phyloP scores from a whole-genome alignment of 1,140 invertebrate genomes.

The Musca vetustissima region DNA sequence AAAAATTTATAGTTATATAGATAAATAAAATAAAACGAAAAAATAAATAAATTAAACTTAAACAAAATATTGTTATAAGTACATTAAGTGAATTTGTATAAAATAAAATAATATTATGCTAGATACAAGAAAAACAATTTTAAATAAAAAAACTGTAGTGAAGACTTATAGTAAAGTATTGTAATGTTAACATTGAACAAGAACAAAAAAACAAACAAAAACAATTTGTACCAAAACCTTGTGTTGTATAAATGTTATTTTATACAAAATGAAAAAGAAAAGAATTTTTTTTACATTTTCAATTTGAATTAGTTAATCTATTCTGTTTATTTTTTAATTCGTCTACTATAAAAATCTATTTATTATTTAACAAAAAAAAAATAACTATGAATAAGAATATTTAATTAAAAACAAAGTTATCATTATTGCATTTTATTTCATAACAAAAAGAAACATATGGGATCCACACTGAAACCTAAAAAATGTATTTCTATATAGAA shows the following conservation, averaged over 20 bases:
- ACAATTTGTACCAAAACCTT: too few species aligned
- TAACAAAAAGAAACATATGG: too few species aligned
- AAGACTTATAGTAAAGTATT: slow-evolving; percentile 22
- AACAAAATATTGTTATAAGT: slow-evolving; percentile 17
- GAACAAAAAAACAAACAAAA: too few species aligned
- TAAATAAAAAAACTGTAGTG: slow-evolving; percentile 19
- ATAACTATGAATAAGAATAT: too few species aligned
- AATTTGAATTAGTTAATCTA: not conserved
- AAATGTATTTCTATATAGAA: too few species aligned
- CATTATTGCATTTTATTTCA: too few species aligned
- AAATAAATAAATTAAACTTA: slow-evolving; percentile 1
- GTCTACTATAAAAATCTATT: too few species aligned
- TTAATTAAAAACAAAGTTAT: too few species aligned
- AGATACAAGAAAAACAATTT: not conserved
- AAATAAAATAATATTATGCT: slow-evolving; percentile 5
- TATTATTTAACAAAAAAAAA: too few species aligned
- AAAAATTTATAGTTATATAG: slow-evolving; percentile 6
- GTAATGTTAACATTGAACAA: not conserved
- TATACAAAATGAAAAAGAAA: not conserved
- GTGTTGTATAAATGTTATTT: too few species aligned
- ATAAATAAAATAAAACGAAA: slow-evolving; percentile 1
- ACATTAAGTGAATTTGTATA: slow-evolving; percentile 2
- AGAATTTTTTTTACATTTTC: not conserved
- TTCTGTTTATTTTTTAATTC: not conserved
- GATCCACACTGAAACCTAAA: too few species aligned